Conservation (phyloP, 2,797 vertebrate genomes). For the Glossophaga mutica region DNA sequence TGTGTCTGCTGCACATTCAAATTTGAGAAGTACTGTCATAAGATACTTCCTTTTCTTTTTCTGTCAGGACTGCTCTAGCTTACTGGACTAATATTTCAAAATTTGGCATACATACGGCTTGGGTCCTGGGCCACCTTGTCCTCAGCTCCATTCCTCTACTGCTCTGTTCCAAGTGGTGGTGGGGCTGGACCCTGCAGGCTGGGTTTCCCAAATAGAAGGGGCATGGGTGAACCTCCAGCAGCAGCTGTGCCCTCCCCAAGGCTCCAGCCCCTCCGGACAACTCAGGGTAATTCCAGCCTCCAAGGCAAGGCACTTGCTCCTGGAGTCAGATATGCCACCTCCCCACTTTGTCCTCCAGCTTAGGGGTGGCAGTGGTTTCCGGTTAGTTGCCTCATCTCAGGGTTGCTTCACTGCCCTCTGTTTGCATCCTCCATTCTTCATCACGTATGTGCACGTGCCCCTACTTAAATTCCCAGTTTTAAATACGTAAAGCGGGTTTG, state of each 20-base stretch:
- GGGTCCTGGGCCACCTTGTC: background rate
- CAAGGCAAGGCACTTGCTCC: background rate
- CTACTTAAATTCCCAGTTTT: background rate
- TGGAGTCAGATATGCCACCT: background rate
- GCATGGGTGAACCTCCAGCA: background rate
- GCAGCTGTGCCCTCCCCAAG: background rate
- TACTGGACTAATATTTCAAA: background rate
- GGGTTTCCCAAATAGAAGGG: background rate
- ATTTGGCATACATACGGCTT: background rate
- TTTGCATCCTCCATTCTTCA: background rate
- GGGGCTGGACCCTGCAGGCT: background rate
- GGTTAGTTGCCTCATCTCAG: background rate
- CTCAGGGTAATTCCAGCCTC: background rate
- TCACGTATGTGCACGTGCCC: background rate
- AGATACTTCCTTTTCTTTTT: background rate
- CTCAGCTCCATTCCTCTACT: background rate
- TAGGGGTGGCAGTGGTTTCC: slow-evolving; percentile 32
- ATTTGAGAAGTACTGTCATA: background rate
- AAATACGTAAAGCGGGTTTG: background rate
- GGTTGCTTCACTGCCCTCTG: background rate
- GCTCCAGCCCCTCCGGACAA: background rate
- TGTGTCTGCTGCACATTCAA: background rate
- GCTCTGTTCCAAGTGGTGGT: background rate
- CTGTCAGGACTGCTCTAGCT: background rate
- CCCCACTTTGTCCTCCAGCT: background rate